Conservation (phyloP, 1,140 invertebrate species). For the Ceratitis capitata region DNA sequence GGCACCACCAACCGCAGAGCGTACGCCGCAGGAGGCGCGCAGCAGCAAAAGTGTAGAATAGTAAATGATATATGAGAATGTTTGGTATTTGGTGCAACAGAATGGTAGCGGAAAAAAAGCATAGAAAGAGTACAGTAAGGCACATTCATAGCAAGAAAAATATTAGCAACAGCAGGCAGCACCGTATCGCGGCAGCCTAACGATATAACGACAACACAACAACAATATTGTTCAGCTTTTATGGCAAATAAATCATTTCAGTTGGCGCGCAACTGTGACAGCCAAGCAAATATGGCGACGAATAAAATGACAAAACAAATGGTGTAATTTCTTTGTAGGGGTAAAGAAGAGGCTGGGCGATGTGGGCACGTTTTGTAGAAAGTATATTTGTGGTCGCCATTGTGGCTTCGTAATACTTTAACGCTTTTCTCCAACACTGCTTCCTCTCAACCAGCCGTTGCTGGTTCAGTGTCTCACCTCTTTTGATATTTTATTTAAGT, state of each 20-base stretch:
- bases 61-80: conserved; percentile 16
- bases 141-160: too few relatives aligned
- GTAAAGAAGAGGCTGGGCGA: background rate
- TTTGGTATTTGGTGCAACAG: background rate
- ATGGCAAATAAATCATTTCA: conserved; percentile 31
- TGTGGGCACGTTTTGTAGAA: background rate
- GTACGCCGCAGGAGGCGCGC: too few relatives aligned
- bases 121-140: too few relatives aligned
- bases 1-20: background rate
- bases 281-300: background rate
- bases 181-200: too few relatives aligned
- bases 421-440: background rate
- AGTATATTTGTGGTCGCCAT: background rate
- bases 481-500: too few relatives aligned
- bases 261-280: conserved; percentile 31
- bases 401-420: background rate
- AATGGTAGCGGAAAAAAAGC: background rate
- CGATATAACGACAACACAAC: background rate
- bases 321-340: background rate
- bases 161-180: too few relatives aligned
- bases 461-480: background rate
- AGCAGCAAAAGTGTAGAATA: conserved; percentile 18
- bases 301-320: background rate
- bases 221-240: conserved; percentile 25
- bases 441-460: background rate